These are phyloP conservation scores for Ornithorhynchus anatinus DNA, from an alignment of 2,113 vertebrate species.

Conservation along the genomic window DNA sequence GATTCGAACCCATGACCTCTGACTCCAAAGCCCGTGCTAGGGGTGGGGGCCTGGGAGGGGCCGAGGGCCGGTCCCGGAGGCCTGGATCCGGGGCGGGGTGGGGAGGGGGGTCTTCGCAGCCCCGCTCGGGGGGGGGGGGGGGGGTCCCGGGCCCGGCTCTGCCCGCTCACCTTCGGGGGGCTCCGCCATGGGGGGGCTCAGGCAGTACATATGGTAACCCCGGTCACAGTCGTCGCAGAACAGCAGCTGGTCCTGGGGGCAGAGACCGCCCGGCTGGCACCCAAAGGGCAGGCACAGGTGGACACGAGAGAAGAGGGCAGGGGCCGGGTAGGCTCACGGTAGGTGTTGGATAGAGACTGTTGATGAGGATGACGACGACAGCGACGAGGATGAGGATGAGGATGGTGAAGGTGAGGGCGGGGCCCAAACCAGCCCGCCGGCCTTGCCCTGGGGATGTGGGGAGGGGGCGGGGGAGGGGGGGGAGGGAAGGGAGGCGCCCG, in stretches of 20 bases:
- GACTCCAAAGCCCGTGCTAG: too few species aligned
- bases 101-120: too few species aligned
- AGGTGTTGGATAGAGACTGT: conserved; percentile 33
- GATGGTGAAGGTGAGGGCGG: not conserved
- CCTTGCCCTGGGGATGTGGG: conserved; percentile 10
- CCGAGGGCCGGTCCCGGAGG: too few species aligned
- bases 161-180: conserved; percentile 88
- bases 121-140: too few species aligned
- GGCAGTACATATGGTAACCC: conserved; percentile 95
- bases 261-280: conserved; percentile 65
- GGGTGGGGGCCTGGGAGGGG: too few species aligned
- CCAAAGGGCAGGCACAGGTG: conserved; percentile 23
- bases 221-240: conserved; percentile 93
- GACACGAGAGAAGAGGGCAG: not conserved
- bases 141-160: rapidly evolving
- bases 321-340: not conserved
- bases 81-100: too few species aligned
- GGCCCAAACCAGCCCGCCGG: not conserved
- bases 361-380: conserved; percentile 82
- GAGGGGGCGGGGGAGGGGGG: conserved; percentile 46
- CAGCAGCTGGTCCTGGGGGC: conserved; percentile 87
- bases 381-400: conserved; percentile 58
- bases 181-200: conserved; percentile 93
- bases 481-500: conserved; percentile 19
- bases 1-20: too few species aligned